Base-by-base conservation (phyloP, 2,888 invertebrate genomes). In the Tiphia femorata region DNA sequence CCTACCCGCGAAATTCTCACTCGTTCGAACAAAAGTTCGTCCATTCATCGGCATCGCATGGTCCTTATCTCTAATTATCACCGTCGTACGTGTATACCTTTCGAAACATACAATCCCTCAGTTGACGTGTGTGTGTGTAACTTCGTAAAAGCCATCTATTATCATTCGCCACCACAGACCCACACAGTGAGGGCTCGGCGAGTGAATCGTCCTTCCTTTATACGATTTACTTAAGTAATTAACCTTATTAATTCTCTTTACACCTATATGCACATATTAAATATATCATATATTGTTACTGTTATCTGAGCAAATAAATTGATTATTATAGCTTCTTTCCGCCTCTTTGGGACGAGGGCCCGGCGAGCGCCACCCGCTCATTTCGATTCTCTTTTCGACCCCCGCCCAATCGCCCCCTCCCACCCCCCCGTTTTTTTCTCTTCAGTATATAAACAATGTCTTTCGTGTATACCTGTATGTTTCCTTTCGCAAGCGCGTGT, bases 291-390 rank as follows among this genome's bases (percentile, higher is more conserved):
- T 79, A 78, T 62, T 67, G 60, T 80, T 79, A 78, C 63, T 62
- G 71, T 79, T 78, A 81, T 62, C 75, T 80, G 80, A 81, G 79
- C 79, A 80, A 81, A 81, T 76, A 75, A 78, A 79, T 78, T 79
- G 78, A 80, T 81, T 81, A 79, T 75, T 76, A 17, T n/a, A n/a
- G n/a, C n/a, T n/a, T n/a, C n/a, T n/a, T n/a, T n/a, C n/a, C n/a
- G n/a, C n/a, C n/a, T n/a, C n/a, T n/a, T n/a, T n/a, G n/a, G n/a
- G n/a, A n/a, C n/a, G n/a, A n/a, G n/a, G n/a, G n/a, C n/a, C 16
- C 43, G 17, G 52, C 49, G 29, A 43, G 49, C 20, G 29, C 30
- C 30, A 12, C 21, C 30, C 17, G 12, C 29, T 38, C 8, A 20
- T 12, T 8, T 17, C 41, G 48, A 25, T 42, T n/a, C n/a, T n/a